A percentile compares a stretch with the other conserved stretches of the same genome.
Evolutionary conservation across 2,797 vertebrate genomes (phyloP).

Genomic region (Acropternis orthonyx): DNA sequence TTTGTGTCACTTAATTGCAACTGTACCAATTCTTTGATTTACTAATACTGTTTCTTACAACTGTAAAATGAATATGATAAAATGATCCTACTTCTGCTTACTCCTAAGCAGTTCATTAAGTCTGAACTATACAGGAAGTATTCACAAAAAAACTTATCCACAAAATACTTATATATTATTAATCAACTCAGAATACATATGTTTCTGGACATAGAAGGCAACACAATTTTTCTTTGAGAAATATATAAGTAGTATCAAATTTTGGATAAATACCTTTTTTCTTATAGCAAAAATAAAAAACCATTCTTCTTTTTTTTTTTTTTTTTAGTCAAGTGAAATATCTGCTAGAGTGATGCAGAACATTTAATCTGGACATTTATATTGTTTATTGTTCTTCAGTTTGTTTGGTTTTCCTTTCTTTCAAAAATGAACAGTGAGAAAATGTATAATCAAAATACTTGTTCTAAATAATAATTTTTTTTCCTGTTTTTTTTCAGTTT

Average conservation of each 20-base stretch:
- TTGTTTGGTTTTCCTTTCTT: background rate
- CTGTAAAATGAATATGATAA: background rate
- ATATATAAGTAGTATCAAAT: background rate
- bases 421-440: background rate
- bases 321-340: background rate
- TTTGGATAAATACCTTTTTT: background rate
- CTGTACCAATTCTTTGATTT: background rate
- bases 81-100: background rate
- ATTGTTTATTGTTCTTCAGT: background rate
- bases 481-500: accelerated
- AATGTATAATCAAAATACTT: background rate
- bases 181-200: background rate
- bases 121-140: background rate
- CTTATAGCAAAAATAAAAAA: background rate
- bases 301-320: too few relatives aligned
- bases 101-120: background rate
- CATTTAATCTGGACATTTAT: background rate
- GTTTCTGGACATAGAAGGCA: background rate
- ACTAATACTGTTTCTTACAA: background rate
- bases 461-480: background rate
- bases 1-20: background rate
- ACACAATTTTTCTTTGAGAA: background rate
- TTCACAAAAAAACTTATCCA: background rate
- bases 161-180: background rate
- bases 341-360: background rate